phyloP scores from a whole-genome alignment of 2,797 vertebrate species.

The Babyrousa celebensis region DNA sequence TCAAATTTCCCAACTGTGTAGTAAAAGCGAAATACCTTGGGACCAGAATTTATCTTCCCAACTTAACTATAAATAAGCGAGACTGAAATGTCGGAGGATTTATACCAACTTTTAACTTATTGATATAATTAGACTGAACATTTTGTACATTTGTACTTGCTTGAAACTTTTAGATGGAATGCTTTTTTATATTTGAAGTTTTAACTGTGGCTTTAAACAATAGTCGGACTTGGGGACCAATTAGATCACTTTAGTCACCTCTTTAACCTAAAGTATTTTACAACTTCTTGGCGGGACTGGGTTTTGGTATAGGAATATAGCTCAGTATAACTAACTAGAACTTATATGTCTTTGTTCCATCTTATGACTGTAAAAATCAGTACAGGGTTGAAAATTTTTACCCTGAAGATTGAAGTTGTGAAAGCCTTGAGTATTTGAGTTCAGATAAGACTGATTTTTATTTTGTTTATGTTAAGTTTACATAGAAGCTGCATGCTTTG shows the following conservation, averaged over 20 bases:
- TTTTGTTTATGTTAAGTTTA: constrained; percentile 14
- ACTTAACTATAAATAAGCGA: neutral
- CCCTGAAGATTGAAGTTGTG: neutral
- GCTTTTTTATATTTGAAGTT: constrained; percentile 10
- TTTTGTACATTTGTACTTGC: neutral
- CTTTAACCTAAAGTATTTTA: neutral
- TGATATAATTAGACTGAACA: neutral
- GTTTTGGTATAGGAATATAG: constrained; percentile 9
- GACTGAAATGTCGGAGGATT: neutral
- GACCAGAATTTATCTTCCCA: neutral
- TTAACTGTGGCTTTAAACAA: neutral
- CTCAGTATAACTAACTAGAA: neutral
- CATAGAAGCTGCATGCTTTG: neutral
- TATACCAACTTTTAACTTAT: constrained; percentile 19
- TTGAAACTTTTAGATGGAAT: neutral
- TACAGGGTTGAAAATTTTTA: constrained; percentile 28
- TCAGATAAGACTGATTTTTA: constrained; percentile 16
- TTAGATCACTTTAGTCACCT: neutral
- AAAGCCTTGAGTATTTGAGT: constrained; percentile 5
- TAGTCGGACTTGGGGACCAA: neutral
- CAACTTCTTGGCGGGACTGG: constrained; percentile 26
- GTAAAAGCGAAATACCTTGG: neutral
- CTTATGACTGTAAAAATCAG: neutral
- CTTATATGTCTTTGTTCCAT: neutral
- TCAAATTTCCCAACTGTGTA: neutral